Evolutionary conservation across 2,888 invertebrate species (phyloP), one percentile per base, ranked within the genome.

Genomic region (Eutolmus rufibarbis): DNA sequence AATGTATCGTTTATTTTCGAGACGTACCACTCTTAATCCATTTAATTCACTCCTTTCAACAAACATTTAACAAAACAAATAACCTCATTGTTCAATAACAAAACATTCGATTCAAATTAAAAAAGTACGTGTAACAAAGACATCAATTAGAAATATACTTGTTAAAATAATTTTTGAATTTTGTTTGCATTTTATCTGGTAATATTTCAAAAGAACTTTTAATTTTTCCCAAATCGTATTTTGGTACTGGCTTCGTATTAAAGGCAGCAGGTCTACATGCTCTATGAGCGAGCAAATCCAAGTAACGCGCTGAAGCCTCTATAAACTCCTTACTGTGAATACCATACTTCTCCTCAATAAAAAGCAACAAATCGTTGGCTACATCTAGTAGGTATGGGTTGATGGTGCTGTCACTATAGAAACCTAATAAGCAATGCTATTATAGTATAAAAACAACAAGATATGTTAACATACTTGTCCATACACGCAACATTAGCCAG

Each of bases 221-320:
- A 16, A 87, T 87, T 57, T 87, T 87, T 9, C 19, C 40, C 1
- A 87, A 8, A 34, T 85, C 51, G 43, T 87, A 87, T 14, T 76
- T 34, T 31, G 34, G 43, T 5, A 34, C 4, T 34, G 34, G 34
- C 7, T 34, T 34, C 34, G 5, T 7, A 34, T 56, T 57, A 16
- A 74, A 43, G 4, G 43, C 34, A 3, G 34, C 28, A 14, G 5
- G 12, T 12, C 9, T 19, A 16, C 16, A 19, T 0, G 34, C n/a
- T n/a, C 31, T 28, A 4, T 34, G 3, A 12, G 77, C 77, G 16
- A 87, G n/a, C 14, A 87, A 28, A 87, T 87, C 87, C 7, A 87
- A 28, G 66, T 77, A 76, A 23, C 19, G 66, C 31, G 46, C 66
- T 46, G 85, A 43, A 23, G 23, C 57, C 23, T 5, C n/a, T n/a